A percentile compares a stretch with the other conserved stretches of the same genome.
phyloP scores from a whole-genome alignment of 2,888 invertebrate genomes.

The Conistra vaccinii region DNA sequence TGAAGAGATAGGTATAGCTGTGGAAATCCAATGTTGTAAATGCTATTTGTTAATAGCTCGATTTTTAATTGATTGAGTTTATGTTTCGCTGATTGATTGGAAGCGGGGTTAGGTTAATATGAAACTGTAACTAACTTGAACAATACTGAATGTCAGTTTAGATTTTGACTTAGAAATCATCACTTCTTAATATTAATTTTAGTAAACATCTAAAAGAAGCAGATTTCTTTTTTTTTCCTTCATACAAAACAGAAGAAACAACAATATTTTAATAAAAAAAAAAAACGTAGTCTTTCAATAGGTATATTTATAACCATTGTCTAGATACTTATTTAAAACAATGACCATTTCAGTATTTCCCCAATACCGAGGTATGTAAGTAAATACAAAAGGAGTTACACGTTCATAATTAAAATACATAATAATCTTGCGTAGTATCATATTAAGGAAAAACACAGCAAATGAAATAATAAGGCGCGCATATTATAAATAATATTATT shows the following conservation, averaged over 20 bases:
- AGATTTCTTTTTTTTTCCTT: background rate
- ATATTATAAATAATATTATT: slow-evolving; percentile 38
- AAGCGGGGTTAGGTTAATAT: background rate
- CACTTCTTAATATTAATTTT: background rate
- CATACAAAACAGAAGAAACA: background rate
- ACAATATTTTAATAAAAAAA: background rate
- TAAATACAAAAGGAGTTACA: slow-evolving; percentile 42
- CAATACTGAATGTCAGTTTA: background rate
- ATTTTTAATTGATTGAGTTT: slow-evolving; percentile 8
- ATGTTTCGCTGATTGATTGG: background rate
- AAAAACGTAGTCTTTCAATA: background rate
- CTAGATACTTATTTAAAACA: slow-evolving; percentile 23
- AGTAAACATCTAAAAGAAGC: background rate
- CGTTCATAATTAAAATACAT: slow-evolving; percentile 59
- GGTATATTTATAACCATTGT: slow-evolving; percentile 28
- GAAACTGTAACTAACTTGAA: background rate
- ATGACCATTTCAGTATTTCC: slow-evolving; percentile 42
- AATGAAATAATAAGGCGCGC: slow-evolving; percentile 33
- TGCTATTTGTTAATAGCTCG: background rate
- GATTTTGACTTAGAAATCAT: background rate
- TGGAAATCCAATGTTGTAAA: slow-evolving; percentile 10
- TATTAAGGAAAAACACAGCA: slow-evolving; percentile 55
- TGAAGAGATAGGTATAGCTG: slow-evolving; percentile 17
- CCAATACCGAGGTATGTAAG: slow-evolving; percentile 42
- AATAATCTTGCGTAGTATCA: slow-evolving; percentile 59